phyloP scores from a whole-genome alignment of 2,113 vertebrate species.

The Bujurquina vittata region DNA sequence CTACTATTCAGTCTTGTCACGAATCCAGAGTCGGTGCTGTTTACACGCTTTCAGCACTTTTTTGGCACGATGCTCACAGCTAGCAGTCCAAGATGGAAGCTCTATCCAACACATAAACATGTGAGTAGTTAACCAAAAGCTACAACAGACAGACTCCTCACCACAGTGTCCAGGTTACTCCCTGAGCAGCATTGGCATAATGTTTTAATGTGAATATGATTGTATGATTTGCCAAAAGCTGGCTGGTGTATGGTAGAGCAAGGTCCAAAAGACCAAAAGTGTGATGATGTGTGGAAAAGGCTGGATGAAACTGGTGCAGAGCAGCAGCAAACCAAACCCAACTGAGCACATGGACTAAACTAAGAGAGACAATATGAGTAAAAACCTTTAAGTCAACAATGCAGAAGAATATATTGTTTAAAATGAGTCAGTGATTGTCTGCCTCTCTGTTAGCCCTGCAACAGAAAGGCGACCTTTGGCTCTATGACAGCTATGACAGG shows the following conservation, averaged over 20 bases:
- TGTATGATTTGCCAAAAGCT: slow-evolving; percentile 43
- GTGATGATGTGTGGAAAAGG: slow-evolving; percentile 15
- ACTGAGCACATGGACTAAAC: slow-evolving; percentile 5
- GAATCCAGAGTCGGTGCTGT: slow-evolving; percentile 32
- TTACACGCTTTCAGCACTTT: slow-evolving; percentile 40
- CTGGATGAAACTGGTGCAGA: background rate
- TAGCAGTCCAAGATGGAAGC: slow-evolving; percentile 33
- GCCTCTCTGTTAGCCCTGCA: background rate
- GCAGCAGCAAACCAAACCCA: slow-evolving; percentile 18
- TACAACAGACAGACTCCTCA: slow-evolving; percentile 54
- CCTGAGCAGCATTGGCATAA: slow-evolving; percentile 37
- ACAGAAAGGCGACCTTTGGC: background rate
- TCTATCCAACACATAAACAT: slow-evolving; percentile 44
- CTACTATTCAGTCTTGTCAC: slow-evolving; percentile 9
- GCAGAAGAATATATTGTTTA: background rate
- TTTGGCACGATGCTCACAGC: slow-evolving; percentile 51
- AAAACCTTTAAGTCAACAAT: slow-evolving; percentile 3
- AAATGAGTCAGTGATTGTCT: background rate
- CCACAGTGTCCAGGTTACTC: slow-evolving; percentile 56
- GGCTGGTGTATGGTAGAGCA: slow-evolving; percentile 35
- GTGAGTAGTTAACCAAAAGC: slow-evolving; percentile 43
- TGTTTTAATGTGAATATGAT: slow-evolving; percentile 53
- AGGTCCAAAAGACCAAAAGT: slow-evolving; percentile 38
- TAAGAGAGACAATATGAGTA: background rate
- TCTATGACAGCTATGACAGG: background rate